phyloP scores from a whole-genome alignment of 1,140 invertebrate species.

The Cherax destructor region DNA sequence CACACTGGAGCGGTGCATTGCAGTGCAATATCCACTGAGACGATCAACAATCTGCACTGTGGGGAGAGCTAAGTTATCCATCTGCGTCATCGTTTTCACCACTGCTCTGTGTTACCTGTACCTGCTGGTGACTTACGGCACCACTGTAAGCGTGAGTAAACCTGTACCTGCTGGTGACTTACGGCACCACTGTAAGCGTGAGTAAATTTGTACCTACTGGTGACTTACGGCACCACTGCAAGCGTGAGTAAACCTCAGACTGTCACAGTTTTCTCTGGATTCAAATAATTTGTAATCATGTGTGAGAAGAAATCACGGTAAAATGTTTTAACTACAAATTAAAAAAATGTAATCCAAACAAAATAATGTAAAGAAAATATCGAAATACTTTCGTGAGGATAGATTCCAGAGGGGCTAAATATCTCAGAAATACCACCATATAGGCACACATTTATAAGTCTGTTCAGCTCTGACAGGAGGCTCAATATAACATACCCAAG shows the following conservation, averaged over 20 bases:
- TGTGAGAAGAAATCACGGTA: too few relatives aligned
- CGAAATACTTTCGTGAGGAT: too few relatives aligned
- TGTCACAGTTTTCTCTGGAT: too few relatives aligned
- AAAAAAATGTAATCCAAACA: too few relatives aligned
- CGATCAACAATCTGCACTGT: conserved; percentile 33
- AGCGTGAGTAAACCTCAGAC: neutral
- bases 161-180: conserved; percentile 22
- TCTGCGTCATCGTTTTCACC: neutral
- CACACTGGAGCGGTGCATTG: conserved; percentile 46
- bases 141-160: neutral
- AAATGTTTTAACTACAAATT: too few relatives aligned
- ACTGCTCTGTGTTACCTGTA: conserved; percentile 8
- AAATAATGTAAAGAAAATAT: too few relatives aligned
- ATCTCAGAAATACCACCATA: too few relatives aligned
- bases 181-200: neutral
- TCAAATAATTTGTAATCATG: too few relatives aligned
- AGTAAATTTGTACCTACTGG: conserved; percentile 30
- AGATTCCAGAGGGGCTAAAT: too few relatives aligned
- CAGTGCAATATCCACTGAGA: conserved; percentile 46
- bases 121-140: conserved; percentile 1
- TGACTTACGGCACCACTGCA: neutral
- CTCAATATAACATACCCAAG: too few relatives aligned
- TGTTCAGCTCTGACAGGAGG: too few relatives aligned
- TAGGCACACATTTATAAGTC: too few relatives aligned
- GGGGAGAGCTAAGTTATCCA: conserved; percentile 33